Percentiles rank a stretch among this genome's conserved stretches.
These are phyloP conservation scores for Porites lobata DNA, from an alignment of 92 coral and sea anemone species.

Conservation along the genomic window DNA sequence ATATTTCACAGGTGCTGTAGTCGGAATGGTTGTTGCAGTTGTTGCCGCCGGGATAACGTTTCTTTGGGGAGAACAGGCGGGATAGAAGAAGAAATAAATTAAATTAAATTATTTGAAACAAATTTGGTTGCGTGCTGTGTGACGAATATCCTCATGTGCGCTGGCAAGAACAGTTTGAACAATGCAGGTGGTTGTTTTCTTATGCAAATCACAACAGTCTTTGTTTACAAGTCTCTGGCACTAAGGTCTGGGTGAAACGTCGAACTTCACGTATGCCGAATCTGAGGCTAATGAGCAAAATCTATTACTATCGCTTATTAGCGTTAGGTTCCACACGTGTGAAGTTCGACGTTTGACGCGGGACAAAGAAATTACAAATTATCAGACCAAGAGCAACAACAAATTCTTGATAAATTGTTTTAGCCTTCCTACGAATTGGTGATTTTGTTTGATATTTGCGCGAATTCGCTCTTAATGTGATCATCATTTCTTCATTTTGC, in stretches of 20 bases:
- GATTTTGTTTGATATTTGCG: too few relatives aligned
- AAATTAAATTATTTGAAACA: neutral
- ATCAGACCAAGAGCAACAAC: too few relatives aligned
- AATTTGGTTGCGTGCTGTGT: neutral
- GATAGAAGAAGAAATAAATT: slow-evolving; percentile 6
- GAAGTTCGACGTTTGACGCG: neutral
- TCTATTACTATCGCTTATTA: neutral
- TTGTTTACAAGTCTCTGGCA: too few relatives aligned
- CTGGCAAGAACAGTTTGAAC: too few relatives aligned
- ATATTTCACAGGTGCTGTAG: slow-evolving; percentile 61
- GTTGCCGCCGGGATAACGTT: slow-evolving; percentile 81
- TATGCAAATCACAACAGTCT: too few relatives aligned
- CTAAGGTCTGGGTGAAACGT: neutral
- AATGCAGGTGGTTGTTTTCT: too few relatives aligned
- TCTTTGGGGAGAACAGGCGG: slow-evolving; percentile 78
- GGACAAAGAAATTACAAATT: neutral
- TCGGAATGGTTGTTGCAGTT: slow-evolving; percentile 74
- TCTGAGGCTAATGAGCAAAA: neutral
- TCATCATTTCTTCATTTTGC: too few relatives aligned
- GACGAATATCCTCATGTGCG: neutral
- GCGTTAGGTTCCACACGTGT: neutral
- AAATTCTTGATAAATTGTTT: too few relatives aligned
- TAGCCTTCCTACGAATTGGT: too few relatives aligned
- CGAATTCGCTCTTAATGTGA: too few relatives aligned
- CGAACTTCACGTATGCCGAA: neutral